A percentile compares a stretch with the other conserved stretches of the same genome.
Evolutionary conservation across 2,113 vertebrate species (phyloP).

Genomic region (Saguinus imperator): DNA sequence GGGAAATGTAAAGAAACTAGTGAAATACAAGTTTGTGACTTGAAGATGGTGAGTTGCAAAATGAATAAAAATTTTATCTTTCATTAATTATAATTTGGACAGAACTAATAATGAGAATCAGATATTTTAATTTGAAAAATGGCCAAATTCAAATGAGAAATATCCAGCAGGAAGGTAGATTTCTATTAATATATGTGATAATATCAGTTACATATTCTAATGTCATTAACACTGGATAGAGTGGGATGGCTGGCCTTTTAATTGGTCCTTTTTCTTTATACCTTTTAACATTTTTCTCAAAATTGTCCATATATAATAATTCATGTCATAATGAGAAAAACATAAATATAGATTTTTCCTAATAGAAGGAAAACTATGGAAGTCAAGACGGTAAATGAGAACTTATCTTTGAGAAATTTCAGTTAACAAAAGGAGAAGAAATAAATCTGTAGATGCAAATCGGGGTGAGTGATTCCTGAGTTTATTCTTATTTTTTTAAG

Average conservation of each 20-base stretch:
- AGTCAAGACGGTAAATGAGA: neutral
- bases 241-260: neutral
- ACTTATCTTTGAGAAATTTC: neutral
- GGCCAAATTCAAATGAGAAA: neutral
- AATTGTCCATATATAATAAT: neutral
- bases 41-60: neutral
- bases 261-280: neutral
- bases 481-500: neutral
- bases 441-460: neutral
- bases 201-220: neutral
- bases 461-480: neutral
- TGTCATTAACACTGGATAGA: neutral
- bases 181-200: neutral
- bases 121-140: neutral
- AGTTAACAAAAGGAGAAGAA: neutral
- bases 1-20: neutral
- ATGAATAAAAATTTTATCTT: neutral
- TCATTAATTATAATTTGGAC: neutral
- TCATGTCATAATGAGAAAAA: neutral
- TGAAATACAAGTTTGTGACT: neutral
- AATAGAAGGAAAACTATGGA: neutral
- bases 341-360: neutral
- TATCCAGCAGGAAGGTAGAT: neutral
- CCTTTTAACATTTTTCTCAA: neutral
- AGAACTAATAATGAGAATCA: neutral